These are phyloP conservation scores for Pampusana beccarii DNA, from an alignment of 2,113 vertebrate genomes.

Conservation along the genomic window DNA sequence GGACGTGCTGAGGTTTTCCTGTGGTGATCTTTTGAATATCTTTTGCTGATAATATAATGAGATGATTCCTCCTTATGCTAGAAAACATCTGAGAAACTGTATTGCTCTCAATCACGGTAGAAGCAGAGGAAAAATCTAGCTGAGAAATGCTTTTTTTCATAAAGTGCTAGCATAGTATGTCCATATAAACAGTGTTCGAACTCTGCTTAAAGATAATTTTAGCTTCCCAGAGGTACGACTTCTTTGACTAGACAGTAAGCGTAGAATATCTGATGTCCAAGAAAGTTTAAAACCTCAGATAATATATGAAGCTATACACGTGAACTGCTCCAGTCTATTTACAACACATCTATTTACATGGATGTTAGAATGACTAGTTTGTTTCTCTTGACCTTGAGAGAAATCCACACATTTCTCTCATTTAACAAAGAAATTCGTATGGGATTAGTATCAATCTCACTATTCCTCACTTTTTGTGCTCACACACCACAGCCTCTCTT, in stretches of 20 bases:
- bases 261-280: neutral
- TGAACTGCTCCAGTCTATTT: neutral
- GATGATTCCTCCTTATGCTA: neutral
- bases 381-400: neutral
- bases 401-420: neutral
- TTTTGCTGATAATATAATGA: neutral
- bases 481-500: neutral
- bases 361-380: neutral
- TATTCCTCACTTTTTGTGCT: neutral
- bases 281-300: neutral
- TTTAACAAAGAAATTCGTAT: neutral
- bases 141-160: neutral
- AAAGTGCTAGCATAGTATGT: neutral
- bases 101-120: neutral
- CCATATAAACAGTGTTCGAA: neutral
- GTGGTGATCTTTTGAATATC: neutral
- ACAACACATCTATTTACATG: neutral
- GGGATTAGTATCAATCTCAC: neutral
- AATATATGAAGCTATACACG: neutral
- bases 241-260: neutral
- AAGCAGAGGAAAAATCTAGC: neutral
- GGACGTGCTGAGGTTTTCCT: neutral
- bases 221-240: neutral
- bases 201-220: neutral
- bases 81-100: neutral